These are phyloP conservation scores for Danio tinwini DNA, from an alignment of 2,797 vertebrate genomes.

Conservation along the genomic window DNA sequence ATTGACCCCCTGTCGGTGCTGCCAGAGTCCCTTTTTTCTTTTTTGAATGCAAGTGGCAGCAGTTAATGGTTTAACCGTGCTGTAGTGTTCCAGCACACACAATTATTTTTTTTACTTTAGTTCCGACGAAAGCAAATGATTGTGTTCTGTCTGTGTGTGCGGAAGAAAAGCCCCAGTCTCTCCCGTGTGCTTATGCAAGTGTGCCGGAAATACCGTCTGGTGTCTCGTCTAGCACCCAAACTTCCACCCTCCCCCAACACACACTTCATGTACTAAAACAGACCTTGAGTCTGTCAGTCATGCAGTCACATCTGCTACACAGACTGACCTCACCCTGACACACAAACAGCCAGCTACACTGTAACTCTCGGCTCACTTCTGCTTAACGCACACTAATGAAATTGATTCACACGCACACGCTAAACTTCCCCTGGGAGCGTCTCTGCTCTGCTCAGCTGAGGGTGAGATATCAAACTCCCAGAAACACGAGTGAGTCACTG, in stretches of 20 bases:
- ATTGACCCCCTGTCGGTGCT: conserved; percentile 22
- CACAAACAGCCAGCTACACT: conserved; percentile 49
- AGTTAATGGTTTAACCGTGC: conserved; percentile 48
- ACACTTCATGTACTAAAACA: conserved; percentile 51
- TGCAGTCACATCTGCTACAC: conserved; percentile 45
- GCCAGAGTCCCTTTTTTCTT: conserved; percentile 2
- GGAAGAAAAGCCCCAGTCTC: conserved; percentile 51
- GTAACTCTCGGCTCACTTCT: conserved; percentile 43
- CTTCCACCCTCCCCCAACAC: conserved; percentile 49
- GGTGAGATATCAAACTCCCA: conserved; percentile 40
- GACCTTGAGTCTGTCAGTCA: conserved; percentile 47
- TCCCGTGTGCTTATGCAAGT: conserved; percentile 62
- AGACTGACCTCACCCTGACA: conserved; percentile 50
- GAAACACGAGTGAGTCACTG: conserved; percentile 41
- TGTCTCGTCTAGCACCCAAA: conserved; percentile 70
- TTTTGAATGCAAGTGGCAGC: conserved; percentile 13
- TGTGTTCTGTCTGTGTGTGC: conserved; percentile 41
- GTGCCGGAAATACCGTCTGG: conserved; percentile 73
- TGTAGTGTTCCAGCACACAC: conserved; percentile 42
- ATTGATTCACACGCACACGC: conserved; percentile 51
- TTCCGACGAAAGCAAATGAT: conserved; percentile 51
- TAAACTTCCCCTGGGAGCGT: conserved; percentile 40
- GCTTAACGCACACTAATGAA: conserved; percentile 39
- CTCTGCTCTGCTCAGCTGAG: conserved; percentile 27
- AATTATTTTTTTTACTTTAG: conserved; percentile 53